These are phyloP conservation scores for Montipora sp. DNA, from an alignment of 64 coral and sea anemone species.

Conservation along the genomic window DNA sequence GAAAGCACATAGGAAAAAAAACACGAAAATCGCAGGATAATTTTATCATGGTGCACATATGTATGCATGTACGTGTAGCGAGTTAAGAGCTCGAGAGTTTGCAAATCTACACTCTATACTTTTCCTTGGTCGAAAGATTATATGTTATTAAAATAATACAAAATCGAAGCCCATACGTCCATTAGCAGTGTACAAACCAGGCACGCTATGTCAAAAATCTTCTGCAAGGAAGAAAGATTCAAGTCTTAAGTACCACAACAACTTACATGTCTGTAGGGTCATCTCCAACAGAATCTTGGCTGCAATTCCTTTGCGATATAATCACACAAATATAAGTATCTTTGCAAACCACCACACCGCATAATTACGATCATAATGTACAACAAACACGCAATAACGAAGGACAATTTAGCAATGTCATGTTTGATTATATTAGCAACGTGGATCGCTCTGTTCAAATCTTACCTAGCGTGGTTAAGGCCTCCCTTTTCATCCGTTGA, in stretches of 20 bases:
- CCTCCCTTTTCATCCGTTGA: slow-evolving; percentile 16
- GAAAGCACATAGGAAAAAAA: not conserved
- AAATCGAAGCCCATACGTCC: too few species aligned
- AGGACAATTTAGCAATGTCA: not conserved
- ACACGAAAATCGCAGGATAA: too few species aligned
- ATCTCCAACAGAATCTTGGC: slow-evolving; percentile 13
- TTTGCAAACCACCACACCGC: not conserved
- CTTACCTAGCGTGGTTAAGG: slow-evolving; percentile 25
- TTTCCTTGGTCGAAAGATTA: too few species aligned
- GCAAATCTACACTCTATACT: too few species aligned
- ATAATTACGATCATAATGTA: not conserved
- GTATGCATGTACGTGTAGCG: too few species aligned
- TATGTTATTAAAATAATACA: too few species aligned
- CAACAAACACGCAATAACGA: not conserved
- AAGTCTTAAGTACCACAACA: too few species aligned
- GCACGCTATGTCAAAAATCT: too few species aligned
- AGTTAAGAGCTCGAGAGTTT: too few species aligned
- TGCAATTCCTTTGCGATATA: slow-evolving; percentile 19
- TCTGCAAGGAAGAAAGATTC: too few species aligned
- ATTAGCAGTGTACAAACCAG: too few species aligned
- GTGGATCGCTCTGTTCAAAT: not conserved
- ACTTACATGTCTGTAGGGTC: slow-evolving; percentile 40
- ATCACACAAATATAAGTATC: not conserved
- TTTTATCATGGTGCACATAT: too few species aligned
- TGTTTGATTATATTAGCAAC: not conserved